Percentiles rank a stretch among this genome's conserved stretches.
Evolutionary conservation across 2,888 invertebrate species (phyloP).

Genomic region (Conchocele bisecta): DNA sequence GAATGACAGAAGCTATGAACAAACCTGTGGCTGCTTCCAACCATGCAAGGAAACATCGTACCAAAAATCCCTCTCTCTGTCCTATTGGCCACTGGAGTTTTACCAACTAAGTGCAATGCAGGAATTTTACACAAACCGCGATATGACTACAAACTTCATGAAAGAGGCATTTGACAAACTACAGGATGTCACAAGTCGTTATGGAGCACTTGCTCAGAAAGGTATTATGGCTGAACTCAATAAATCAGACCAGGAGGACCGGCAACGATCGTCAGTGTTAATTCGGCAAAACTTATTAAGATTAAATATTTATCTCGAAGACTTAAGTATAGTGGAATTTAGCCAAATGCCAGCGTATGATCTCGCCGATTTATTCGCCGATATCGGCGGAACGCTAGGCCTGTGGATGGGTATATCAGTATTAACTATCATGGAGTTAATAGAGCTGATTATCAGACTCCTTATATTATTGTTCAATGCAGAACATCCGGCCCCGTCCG

Average conservation of each 20-base stretch:
- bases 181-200: constrained; percentile 35
- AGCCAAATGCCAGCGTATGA: constrained; percentile 76
- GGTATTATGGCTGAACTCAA: constrained; percentile 29
- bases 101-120: constrained; percentile 72
- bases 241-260: constrained; percentile 50
- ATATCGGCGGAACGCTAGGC: constrained; percentile 79
- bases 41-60: constrained; percentile 75
- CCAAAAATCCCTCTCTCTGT: constrained; percentile 76
- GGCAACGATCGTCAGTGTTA: constrained; percentile 67
- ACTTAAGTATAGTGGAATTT: constrained; percentile 77
- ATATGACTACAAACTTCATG: constrained; percentile 69
- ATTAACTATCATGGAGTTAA: constrained; percentile 76
- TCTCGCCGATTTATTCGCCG: constrained; percentile 76
- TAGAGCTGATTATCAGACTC: constrained; percentile 73
- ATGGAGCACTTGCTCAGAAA: constrained; percentile 24
- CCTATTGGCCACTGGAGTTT: constrained; percentile 79
- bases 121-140: constrained; percentile 59
- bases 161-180: constrained; percentile 69
- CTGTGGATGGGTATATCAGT: constrained; percentile 80
- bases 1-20: constrained; percentile 75
- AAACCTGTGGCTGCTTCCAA: constrained; percentile 70
- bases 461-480: constrained; percentile 70
- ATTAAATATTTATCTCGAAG: constrained; percentile 78
- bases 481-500: constrained; percentile 60
- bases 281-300: constrained; percentile 77